Evolutionary conservation across 2,888 invertebrate species (phyloP), one percentile per base, ranked within the genome.

Genomic region (Rugalucina vietnamica): DNA sequence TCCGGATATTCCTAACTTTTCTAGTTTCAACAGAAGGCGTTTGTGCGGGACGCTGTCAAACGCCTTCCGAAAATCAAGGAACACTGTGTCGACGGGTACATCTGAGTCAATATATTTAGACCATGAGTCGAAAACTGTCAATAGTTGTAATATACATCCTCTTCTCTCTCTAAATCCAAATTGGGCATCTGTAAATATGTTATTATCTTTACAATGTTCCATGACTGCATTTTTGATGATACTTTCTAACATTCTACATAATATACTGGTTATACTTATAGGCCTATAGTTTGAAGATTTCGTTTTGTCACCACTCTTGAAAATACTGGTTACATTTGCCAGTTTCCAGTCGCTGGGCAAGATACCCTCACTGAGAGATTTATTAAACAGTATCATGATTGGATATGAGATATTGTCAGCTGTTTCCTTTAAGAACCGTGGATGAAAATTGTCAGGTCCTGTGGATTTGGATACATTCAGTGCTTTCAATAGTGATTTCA

Each of bases 31-130:
- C 14, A 76, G 32, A 24, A 76, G 5, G 24, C 76, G 43, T 27
- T 65, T 54, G n/a, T 76, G 50, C 1, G 76, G 76, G 39, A 76
- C 76, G 24, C 32, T 36, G 60, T 76, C 76, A 39, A 76, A 76
- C n/a, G 65, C 76, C 39, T 76, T 79, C 32, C 24, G 34, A 18
- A 57, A 50, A 27, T 57, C 73, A 27, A 79, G 43, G 34, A 24
- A 57, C n/a, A 73, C 32, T 12, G 57, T 10, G 50, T 79, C 79
- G 27, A 73, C 50, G 12, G 43, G 4, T 32, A 57, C 21, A 24
- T 32, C 32, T 18, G 36, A 37, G 50, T 73, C 79, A 0, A 73
- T 27, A n/a, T n/a, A 8, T 21, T 74, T 32, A 3, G 43, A 29
- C 50, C 50, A 73, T 0, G 37, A 54, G 39, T 73, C 43, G 4